Percentiles rank a stretch among this genome's conserved stretches.
Conservation (phyloP, 1,140 invertebrate genomes). For the Drosophila virilis region DNA sequence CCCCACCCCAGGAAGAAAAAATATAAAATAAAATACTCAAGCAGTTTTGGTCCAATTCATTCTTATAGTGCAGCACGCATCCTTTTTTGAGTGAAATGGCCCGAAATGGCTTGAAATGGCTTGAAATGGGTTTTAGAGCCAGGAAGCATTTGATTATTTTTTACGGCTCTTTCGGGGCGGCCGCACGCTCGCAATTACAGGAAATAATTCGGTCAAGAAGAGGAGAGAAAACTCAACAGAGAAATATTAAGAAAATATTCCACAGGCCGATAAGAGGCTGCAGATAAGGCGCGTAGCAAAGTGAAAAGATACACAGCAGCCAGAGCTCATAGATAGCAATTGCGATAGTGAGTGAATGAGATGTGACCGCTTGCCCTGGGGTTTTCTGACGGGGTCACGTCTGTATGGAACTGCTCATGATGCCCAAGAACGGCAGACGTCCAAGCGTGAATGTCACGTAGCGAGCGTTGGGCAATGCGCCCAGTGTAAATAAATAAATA, state of each 20-base stretch:
- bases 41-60: conserved; percentile 55
- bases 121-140: conserved; percentile 54
- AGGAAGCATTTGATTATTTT: conserved; percentile 81
- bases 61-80: conserved; percentile 67
- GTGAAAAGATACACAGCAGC: conserved; percentile 67
- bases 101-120: conserved; percentile 37
- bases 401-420: conserved; percentile 18
- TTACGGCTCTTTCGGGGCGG: conserved; percentile 56
- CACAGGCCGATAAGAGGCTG: conserved; percentile 52
- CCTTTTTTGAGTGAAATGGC: conserved; percentile 76
- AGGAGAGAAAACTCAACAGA: neutral
- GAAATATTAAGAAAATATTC: conserved; percentile 66
- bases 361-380: conserved; percentile 39
- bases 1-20: neutral
- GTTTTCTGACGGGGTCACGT: conserved; percentile 60
- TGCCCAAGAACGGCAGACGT: conserved; percentile 31
- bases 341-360: conserved; percentile 28
- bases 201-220: conserved; percentile 75
- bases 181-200: conserved; percentile 70
- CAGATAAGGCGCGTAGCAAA: conserved; percentile 62
- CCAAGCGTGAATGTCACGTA: conserved; percentile 82
- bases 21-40: conserved; percentile 22
- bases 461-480: conserved; percentile 54
- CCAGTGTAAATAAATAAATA: conserved; percentile 72
- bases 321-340: conserved; percentile 33